phyloP scores from a whole-genome alignment of 2,113 vertebrate genomes.

The Carassius gibelio region DNA sequence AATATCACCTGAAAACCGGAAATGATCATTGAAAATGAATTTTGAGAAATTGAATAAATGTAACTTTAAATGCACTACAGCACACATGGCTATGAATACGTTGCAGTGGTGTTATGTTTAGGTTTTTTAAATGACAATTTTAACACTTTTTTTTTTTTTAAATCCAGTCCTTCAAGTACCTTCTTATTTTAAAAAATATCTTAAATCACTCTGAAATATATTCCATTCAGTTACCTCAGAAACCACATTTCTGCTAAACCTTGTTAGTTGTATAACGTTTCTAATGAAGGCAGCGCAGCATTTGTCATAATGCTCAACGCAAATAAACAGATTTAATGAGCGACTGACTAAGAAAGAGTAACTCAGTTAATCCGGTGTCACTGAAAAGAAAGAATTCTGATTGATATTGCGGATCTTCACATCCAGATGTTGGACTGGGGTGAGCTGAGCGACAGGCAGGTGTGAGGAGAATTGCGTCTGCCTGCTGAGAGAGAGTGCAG shows the following conservation, averaged over 20 bases:
- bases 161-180: neutral
- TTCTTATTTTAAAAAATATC: neutral
- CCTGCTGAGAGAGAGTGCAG: neutral
- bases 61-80: neutral
- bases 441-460: constrained; percentile 11
- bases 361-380: neutral
- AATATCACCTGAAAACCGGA: neutral
- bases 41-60: neutral
- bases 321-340: constrained; percentile 32
- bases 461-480: neutral
- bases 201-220: neutral
- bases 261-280: neutral
- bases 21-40: neutral
- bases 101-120: neutral
- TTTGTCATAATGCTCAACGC: neutral
- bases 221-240: neutral
- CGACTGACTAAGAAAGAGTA: neutral
- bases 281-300: neutral
- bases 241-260: neutral
- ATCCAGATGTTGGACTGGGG: constrained; percentile 1
- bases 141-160: neutral
- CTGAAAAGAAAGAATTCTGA: constrained; percentile 7
- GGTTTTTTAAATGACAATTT: no score
- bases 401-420: constrained; percentile 3
- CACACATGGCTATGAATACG: neutral